Evolutionary conservation across 2,797 vertebrate genomes (phyloP).

Genomic region (Scyliorhinus canicula): DNA sequence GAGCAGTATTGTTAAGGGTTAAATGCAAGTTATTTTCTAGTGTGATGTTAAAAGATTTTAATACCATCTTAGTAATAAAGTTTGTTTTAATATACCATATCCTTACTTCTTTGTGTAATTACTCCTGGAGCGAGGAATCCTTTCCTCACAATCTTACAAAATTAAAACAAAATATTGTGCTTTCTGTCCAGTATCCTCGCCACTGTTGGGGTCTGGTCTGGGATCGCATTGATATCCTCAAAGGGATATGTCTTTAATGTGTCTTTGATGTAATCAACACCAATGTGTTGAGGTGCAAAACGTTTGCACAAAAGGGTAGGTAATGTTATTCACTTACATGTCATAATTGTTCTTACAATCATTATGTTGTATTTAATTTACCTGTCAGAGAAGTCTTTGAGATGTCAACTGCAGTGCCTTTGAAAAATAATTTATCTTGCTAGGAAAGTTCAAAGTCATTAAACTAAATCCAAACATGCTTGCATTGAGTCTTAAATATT

Average conservation of each 20-base stretch:
- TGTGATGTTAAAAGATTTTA: no score
- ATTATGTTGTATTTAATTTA: not conserved
- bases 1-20: no score
- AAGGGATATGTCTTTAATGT: not conserved
- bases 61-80: no score
- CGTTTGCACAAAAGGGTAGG: not conserved
- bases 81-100: no score
- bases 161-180: no score
- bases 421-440: not conserved
- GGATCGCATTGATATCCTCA: no score
- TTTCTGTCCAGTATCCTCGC: no score
- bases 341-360: not conserved
- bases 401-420: not conserved
- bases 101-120: no score
- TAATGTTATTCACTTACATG: constrained; percentile 1
- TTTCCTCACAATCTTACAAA: no score
- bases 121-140: no score
- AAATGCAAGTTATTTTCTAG: no score
- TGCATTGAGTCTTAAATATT: not conserved
- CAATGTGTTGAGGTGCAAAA: not conserved
- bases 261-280: not conserved
- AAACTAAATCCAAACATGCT: not conserved
- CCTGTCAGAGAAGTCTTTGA: not conserved
- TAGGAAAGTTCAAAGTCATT: constrained; percentile 8
- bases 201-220: no score